A percentile compares a stretch with the other conserved stretches of the same genome.
These are phyloP conservation scores for Tortrix viridana DNA, from an alignment of 2,888 invertebrate species.

Conservation along the genomic window DNA sequence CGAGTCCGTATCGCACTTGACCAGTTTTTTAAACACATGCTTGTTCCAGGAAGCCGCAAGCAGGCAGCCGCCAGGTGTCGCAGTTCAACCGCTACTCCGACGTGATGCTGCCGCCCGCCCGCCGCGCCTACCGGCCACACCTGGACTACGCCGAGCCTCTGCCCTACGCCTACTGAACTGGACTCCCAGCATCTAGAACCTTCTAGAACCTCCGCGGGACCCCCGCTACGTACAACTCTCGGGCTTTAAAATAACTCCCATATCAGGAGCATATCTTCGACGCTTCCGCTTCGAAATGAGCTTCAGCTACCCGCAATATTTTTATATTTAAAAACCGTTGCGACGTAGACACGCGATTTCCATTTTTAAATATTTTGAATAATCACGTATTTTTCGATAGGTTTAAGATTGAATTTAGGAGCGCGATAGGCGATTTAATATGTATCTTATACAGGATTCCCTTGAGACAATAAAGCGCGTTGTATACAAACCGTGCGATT, in stretches of 20 bases:
- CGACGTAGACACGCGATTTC: conserved; percentile 67
- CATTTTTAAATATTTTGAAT: conserved; percentile 63
- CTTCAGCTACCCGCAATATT: conserved; percentile 68
- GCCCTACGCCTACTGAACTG: conserved; percentile 70
- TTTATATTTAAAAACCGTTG: conserved; percentile 70
- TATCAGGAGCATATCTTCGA: conserved; percentile 78
- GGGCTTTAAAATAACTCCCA: conserved; percentile 66
- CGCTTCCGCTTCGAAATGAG: conserved; percentile 72
- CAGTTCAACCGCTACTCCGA: conserved; percentile 81
- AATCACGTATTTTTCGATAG: conserved; percentile 77
- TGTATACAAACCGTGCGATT: conserved; percentile 74
- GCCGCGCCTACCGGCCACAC: conserved; percentile 72
- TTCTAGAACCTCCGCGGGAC: conserved; percentile 53
- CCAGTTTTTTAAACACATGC: too few species aligned
- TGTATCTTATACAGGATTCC: conserved; percentile 49
- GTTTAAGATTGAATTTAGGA: conserved; percentile 57
- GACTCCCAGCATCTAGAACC: conserved; percentile 48
- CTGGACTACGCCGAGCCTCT: conserved; percentile 65
- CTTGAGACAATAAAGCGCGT: conserved; percentile 65
- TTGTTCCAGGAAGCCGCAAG: conserved; percentile 66
- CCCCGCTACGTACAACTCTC: conserved; percentile 64
- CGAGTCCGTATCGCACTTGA: too few species aligned
- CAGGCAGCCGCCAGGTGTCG: conserved; percentile 73
- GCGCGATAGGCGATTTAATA: conserved; percentile 43
- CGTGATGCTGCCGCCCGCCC: conserved; percentile 70